These are phyloP conservation scores for Pionites leucogaster DNA, from an alignment of 2,113 vertebrate species.

Conservation along the genomic window DNA sequence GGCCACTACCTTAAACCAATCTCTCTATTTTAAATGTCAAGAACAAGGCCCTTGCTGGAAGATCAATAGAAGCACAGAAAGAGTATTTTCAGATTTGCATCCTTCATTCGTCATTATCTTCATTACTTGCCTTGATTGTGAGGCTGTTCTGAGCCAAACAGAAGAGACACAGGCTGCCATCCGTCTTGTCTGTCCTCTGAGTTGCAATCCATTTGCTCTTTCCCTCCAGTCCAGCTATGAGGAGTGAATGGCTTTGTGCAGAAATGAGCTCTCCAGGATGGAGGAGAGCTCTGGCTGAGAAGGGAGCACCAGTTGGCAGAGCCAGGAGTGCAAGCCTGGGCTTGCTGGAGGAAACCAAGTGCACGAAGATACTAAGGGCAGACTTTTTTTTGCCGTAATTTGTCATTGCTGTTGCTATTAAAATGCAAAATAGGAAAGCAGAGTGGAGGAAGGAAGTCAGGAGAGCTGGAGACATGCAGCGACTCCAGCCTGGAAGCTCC, in stretches of 20 bases:
- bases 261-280: background rate
- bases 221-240: background rate
- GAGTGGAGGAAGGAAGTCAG: background rate
- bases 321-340: background rate
- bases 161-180: background rate
- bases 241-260: background rate
- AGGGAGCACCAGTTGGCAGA: background rate
- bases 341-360: background rate
- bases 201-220: background rate
- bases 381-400: background rate
- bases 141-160: background rate
- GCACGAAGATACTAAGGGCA: background rate
- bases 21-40: constrained; percentile 43
- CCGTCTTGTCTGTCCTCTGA: background rate
- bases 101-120: constrained; percentile 63
- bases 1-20: background rate
- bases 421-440: background rate
- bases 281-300: background rate
- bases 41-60: constrained; percentile 34
- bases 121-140: background rate
- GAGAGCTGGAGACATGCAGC: background rate
- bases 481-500: constrained; percentile 15
- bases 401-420: background rate
- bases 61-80: constrained; percentile 44
- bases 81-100: constrained; percentile 47